These are phyloP conservation scores for Chloroclystis v-ata DNA, from an alignment of 2,888 invertebrate genomes.

Conservation along the genomic window DNA sequence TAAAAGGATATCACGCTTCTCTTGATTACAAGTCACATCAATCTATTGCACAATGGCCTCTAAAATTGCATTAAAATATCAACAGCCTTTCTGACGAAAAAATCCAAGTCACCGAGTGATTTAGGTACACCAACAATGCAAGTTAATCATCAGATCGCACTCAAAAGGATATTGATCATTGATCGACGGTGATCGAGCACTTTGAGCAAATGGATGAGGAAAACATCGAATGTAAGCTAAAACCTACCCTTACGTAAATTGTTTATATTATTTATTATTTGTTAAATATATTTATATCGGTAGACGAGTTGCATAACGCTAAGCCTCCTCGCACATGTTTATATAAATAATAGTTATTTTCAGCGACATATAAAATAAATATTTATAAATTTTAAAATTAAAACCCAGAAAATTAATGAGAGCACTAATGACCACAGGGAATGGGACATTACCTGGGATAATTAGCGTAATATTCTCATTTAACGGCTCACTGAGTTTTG, in stretches of 20 bases:
- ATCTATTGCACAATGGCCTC: not conserved
- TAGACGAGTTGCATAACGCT: too few species aligned
- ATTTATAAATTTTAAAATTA: slow-evolving; percentile 2
- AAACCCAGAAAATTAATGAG: slow-evolving; percentile 21
- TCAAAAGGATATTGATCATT: slow-evolving; percentile 16
- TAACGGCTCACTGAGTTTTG: slow-evolving; percentile 20
- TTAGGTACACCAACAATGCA: slow-evolving; percentile 45
- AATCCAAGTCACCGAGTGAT: slow-evolving; percentile 45
- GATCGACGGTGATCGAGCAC: slow-evolving; percentile 58
- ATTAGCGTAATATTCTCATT: slow-evolving; percentile 25
- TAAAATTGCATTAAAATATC: slow-evolving; percentile 3
- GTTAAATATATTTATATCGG: too few species aligned
- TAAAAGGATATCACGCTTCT: too few species aligned
- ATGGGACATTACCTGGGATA: slow-evolving; percentile 25
- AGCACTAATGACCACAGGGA: slow-evolving; percentile 21
- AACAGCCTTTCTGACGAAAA: slow-evolving; percentile 11
- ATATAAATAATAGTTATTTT: too few species aligned
- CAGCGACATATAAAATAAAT: too few species aligned
- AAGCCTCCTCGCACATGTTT: too few species aligned
- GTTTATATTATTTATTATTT: too few species aligned
- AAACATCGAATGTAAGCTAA: slow-evolving; percentile 21
- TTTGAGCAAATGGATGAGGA: slow-evolving; percentile 36
- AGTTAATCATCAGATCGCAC: slow-evolving; percentile 31
- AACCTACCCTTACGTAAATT: slow-evolving; percentile 10
- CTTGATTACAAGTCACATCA: not conserved